Conservation (phyloP, 2,797 vertebrate genomes). For the Rhinichthys osculus region DNA sequence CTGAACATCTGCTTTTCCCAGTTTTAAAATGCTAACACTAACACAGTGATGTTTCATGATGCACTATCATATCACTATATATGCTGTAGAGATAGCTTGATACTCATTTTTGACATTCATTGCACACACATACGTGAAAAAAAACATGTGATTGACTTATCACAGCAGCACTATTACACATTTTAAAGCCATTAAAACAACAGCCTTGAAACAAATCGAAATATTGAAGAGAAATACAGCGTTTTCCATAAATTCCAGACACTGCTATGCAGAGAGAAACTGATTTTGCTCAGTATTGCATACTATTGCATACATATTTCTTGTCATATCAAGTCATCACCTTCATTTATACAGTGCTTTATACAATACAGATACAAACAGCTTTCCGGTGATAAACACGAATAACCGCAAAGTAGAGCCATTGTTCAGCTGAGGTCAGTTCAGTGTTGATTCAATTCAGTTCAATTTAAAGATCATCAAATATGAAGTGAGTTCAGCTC, state of each 20-base stretch:
- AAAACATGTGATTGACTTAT: not conserved
- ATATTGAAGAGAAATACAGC: not conserved
- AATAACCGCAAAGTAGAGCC: not conserved
- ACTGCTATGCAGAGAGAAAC: not conserved
- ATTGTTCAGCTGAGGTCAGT: not conserved
- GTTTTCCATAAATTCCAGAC: not conserved
- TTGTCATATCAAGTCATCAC: not conserved
- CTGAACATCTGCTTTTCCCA: not conserved
- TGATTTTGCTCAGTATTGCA: not conserved
- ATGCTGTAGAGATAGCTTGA: not conserved
- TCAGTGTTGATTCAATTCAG: not conserved
- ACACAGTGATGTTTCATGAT: not conserved
- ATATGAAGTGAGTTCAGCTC: not conserved
- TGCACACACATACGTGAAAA: not conserved
- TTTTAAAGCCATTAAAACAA: not conserved
- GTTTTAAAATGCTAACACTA: not conserved
- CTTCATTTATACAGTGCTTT: not conserved
- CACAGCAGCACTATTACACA: not conserved
- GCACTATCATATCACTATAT: not conserved
- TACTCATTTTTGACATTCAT: not conserved
- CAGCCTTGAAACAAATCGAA: not conserved
- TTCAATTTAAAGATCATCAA: not conserved
- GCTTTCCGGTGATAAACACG: not conserved
- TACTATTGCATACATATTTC: not conserved
- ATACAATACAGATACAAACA: not conserved